Evolutionary conservation across 2,888 invertebrate species (phyloP), one percentile per base, ranked within the genome.

Genomic region (Theodoxus fluviatilis): DNA sequence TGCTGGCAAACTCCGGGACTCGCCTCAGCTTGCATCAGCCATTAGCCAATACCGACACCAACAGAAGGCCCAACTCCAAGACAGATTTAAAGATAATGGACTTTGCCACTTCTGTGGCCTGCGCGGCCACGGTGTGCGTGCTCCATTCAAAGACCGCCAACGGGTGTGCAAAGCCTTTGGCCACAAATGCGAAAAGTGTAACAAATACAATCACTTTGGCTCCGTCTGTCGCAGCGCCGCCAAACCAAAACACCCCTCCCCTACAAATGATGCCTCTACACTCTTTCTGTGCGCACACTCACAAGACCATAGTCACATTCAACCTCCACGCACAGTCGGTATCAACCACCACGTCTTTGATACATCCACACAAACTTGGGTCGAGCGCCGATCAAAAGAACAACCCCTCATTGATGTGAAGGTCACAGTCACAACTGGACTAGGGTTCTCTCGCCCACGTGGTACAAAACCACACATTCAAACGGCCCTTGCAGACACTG

Each of bases 321-420:
- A n/a, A n/a, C n/a, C n/a, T n/a, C n/a, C n/a, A n/a, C n/a, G n/a
- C 59, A n/a, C 63, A n/a, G 64, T 77, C 2, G 33, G 63, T 28
- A 33, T 78, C 12, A 77, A 78, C 43, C 79, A 78, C 61, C 78
- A 79, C 59, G 63, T 76, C 1, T 78, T 76, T 63, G 68, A 76
- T 37, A 70, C 67, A 3, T 31, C 75, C 7, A 66, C 70, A 28
- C 70, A 75, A n/a, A 71, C 67, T 7, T 77, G 76, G 76, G 57
- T 71, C 1, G 67, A 37, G 33, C 38, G 55, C 9, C n/a, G 57
- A 9, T 76, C 78, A 9, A 68, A 72, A 49, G 70, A 77, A 3
- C 77, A 77, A 52, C 75, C 78, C 12, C 73, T 73, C 37, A 35
- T 77, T 9, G 33, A 73, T 0, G 43, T 75, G 2, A 47, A n/a